These are phyloP conservation scores for Pempheris klunzingeri DNA, from an alignment of 2,797 vertebrate species.

Conservation along the genomic window DNA sequence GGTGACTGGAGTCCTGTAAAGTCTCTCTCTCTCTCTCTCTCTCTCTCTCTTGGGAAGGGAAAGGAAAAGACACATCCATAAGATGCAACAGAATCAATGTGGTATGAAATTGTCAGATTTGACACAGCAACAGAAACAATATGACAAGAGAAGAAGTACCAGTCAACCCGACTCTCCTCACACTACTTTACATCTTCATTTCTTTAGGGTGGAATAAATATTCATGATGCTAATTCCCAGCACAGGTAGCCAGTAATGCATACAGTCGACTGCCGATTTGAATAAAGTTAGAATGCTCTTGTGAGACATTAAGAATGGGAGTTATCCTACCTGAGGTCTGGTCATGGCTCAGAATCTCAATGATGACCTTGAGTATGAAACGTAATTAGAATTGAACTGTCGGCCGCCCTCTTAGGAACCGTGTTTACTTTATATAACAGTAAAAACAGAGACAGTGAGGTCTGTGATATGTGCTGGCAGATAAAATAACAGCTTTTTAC, in stretches of 20 bases:
- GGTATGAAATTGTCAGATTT: slow-evolving; percentile 6
- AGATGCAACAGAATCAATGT: slow-evolving; percentile 19
- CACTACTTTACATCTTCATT: too few species aligned
- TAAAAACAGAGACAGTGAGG: neutral
- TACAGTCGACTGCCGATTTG: slow-evolving; percentile 5
- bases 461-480: neutral
- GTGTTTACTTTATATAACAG: neutral
- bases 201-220: slow-evolving; percentile 32
- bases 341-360: slow-evolving; percentile 17
- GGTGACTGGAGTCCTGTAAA: slow-evolving; percentile 27
- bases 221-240: slow-evolving; percentile 23
- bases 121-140: slow-evolving; percentile 1
- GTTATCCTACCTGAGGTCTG: neutral
- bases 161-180: slow-evolving; percentile 6
- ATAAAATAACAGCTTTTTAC: too few species aligned
- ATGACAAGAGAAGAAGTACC: neutral
- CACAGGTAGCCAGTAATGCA: slow-evolving; percentile 1
- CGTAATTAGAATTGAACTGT: slow-evolving; percentile 4
- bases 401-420: neutral
- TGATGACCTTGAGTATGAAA: slow-evolving; percentile 36
- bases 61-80: slow-evolving; percentile 1
- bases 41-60: neutral
- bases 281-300: slow-evolving; percentile 34
- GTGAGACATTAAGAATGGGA: slow-evolving; percentile 25
- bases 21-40: slow-evolving; percentile 13